phyloP scores from a whole-genome alignment of 2,888 invertebrate genomes.

The Stenchaetothrips biformis region DNA sequence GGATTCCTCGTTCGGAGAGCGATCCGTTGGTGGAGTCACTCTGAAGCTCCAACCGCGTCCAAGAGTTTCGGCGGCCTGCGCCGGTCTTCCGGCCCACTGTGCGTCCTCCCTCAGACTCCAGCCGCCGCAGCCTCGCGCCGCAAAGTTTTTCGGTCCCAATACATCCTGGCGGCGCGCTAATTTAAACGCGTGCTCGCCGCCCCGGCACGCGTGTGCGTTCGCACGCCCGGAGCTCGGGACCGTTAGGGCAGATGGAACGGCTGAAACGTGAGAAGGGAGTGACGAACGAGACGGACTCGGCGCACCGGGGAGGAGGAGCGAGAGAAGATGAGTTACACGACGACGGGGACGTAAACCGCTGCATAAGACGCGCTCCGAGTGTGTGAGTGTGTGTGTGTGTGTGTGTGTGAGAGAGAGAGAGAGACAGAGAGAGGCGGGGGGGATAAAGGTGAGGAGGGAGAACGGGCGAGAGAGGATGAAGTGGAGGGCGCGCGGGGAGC shows the following conservation, averaged over 20 bases:
- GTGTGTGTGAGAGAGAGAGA: background rate
- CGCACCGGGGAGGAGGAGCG: background rate
- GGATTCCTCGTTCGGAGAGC: too few relatives aligned
- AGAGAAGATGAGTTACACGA: slow-evolving; percentile 17
- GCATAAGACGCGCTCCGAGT: background rate
- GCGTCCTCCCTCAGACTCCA: too few relatives aligned
- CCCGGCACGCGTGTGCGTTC: background rate
- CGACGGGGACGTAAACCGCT: slow-evolving; percentile 17
- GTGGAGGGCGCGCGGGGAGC: too few relatives aligned
- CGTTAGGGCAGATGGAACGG: slow-evolving; percentile 9
- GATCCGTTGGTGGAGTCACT: too few relatives aligned
- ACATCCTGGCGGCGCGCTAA: background rate
- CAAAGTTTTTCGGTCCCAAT: slow-evolving; percentile 1
- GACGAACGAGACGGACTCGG: background rate
- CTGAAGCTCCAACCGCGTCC: too few relatives aligned
- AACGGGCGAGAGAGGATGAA: background rate
- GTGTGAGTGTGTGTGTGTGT: background rate
- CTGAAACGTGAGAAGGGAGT: slow-evolving; percentile 19
- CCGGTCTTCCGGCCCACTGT: too few relatives aligned
- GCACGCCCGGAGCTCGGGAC: slow-evolving; percentile 11
- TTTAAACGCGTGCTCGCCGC: background rate
- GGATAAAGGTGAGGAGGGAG: background rate
- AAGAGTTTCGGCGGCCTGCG: too few relatives aligned
- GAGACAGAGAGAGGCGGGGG: background rate
- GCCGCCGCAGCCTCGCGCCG: background rate